Conservation (phyloP, 2,797 vertebrate genomes). For the Eidolon dupreanum region DNA sequence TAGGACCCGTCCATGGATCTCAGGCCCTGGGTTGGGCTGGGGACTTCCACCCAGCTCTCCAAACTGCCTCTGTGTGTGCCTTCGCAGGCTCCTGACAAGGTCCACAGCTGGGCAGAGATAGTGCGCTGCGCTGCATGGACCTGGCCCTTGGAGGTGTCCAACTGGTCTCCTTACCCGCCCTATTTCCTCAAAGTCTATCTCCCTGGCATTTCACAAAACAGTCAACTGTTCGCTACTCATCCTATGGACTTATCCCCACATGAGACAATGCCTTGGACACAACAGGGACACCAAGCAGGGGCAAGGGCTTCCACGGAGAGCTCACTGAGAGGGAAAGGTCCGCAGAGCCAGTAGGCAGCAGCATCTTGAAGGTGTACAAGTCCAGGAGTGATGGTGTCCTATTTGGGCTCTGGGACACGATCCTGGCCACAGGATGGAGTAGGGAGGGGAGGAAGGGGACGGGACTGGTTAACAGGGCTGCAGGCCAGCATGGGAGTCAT, state of each 20-base stretch:
- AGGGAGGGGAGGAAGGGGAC: background rate
- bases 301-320: background rate
- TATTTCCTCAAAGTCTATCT: background rate
- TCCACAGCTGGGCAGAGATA: background rate
- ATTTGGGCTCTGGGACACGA: background rate
- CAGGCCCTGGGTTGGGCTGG: background rate
- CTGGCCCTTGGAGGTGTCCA: background rate
- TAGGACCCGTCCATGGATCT: no score
- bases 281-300: background rate
- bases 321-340: background rate
- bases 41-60: rapidly evolving
- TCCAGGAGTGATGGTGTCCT: background rate
- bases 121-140: background rate
- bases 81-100: background rate
- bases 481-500: background rate
- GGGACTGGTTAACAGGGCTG: background rate
- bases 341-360: rapidly evolving
- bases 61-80: background rate
- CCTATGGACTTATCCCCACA: no score
- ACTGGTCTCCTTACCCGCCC: rapidly evolving
- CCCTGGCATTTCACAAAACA: background rate
- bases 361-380: no score
- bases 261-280: background rate
- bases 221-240: background rate
- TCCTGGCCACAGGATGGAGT: no score